Evolutionary conservation across 2,113 vertebrate genomes (phyloP), one percentile per base, ranked within the genome.

Genomic region (Amphiprion percula): DNA sequence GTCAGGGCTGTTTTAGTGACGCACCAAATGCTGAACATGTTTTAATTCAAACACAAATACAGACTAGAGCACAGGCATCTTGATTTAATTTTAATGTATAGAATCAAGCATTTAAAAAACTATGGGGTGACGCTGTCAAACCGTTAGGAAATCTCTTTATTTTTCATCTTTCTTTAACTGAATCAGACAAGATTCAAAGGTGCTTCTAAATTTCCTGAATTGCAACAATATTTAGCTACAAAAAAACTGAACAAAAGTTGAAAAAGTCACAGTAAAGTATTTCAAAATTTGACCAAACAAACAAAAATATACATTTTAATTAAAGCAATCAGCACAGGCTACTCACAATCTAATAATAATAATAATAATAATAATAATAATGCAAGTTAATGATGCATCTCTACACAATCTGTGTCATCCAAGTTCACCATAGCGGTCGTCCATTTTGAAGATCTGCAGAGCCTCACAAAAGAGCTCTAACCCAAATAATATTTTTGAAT

Each of bases 401-500:
- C 1, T 11, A 11, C 1, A 54, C 41, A 23, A 6, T 52, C 15
- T 1, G 21, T 19, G 5, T n/a, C 4, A 2, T 19, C 33, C 1
- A 10, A n/a, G 12, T 62, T 44, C 3, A 59, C 28, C 58, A 56
- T 1, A 2, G 7, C 0, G 11, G 12, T 23, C 2, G 7, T 61
- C 10, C 11, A 10, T 56, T 47, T 46, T 74, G 37, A 21, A 56
- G 53, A 21, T 24, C 66, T 9, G 12, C 15, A 58, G 30, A 49
- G 7, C 55, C 14, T 66, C 17, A 4, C 47, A 67, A 70, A 77
- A 52, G 7, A 30, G 10, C 58, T 55, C 12, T 10, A 15, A 14
- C 59, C 33, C 14, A 14, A 78, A 80, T 37, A 49, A 52, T 6
- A 41, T 28, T 54, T 74, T 41, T 49, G 23, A 73, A 63, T 69